Base-by-base conservation (phyloP, 1,140 invertebrate species). In the Antheraea mylitta region DNA sequence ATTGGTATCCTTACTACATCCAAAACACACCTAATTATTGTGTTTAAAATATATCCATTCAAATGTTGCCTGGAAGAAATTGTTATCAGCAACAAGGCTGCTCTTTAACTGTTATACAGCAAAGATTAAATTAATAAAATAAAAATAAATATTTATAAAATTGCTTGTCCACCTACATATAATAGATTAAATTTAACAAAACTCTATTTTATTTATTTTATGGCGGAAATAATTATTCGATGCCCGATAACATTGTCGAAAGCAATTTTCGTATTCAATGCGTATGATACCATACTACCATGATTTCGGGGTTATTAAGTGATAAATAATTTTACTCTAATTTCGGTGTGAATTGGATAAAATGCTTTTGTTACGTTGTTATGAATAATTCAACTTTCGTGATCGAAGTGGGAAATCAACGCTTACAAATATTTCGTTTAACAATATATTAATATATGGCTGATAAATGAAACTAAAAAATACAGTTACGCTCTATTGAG, bases 141-240 rank as follows among this genome's bases (percentile, higher is more conserved):
- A 30, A 30, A 30, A 2, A 30, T 30, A 30, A 30, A 30, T 30
- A 30, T 30, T 30, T 30, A 30, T 30, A 30, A 30, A 30, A 30
- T 2, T 30, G 22, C 1, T 30, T 30, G 22, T 30, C 22, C n/a
- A n/a, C 22, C 22, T 30, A 30, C 22, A 30, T 30, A 4, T 30
- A 30, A 30, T 30, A 30, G 1, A 2, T 30, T 30, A 30, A 30
- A 30, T 30, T 30, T 1, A 30, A 30, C 22, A 30, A 30, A 30
- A 30, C 1, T 30, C 22, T 30, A 30, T 30, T 30, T 30, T 30
- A 30, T 30, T 6, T 37, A 63, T 16, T 19, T 36, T 13, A 36
- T 63, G 61, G 61, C 61, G 61, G 30, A 63, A 63, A 63, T 63
- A 63, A 63, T 30, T 30, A 30, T 63, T 37, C 30, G 4, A n/a